These are phyloP conservation scores for Mesoclemmys tuberculata DNA, from an alignment of 2,113 vertebrate species.

Conservation along the genomic window DNA sequence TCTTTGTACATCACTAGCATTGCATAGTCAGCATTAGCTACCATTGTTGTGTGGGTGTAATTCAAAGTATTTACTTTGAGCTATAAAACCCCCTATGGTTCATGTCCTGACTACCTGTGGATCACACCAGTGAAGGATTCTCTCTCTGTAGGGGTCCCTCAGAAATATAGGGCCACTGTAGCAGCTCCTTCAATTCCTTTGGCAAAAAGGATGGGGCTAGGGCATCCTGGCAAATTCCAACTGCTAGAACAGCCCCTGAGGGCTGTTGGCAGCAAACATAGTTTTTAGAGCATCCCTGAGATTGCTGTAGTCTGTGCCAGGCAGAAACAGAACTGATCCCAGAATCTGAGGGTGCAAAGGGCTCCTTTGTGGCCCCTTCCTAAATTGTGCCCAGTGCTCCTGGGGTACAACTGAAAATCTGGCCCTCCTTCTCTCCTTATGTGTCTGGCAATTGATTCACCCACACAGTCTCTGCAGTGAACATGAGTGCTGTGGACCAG, in stretches of 20 bases:
- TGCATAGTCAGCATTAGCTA: neutral
- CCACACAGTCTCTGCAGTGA: neutral
- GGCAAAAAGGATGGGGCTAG: neutral
- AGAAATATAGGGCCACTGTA: neutral
- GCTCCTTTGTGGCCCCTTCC: neutral
- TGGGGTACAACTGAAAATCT: neutral
- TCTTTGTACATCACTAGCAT: rapidly evolving
- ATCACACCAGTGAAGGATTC: neutral
- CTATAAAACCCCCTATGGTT: neutral
- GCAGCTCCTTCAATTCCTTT: neutral
- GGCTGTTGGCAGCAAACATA: neutral
- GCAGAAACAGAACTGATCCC: neutral
- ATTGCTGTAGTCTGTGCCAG: neutral
- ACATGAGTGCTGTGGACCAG: neutral
- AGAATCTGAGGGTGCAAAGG: neutral
- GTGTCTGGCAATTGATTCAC: neutral
- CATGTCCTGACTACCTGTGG: neutral
- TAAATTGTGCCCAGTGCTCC: neutral
- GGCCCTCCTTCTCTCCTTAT: neutral
- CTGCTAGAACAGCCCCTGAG: neutral
- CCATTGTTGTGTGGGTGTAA: neutral
- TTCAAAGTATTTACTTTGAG: neutral
- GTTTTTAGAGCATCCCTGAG: neutral
- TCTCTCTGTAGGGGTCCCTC: neutral
- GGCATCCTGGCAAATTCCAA: neutral